Percentiles rank a stretch among this genome's conserved stretches.
These are phyloP conservation scores for Phorcus lineatus DNA, from an alignment of 2,888 invertebrate species.

Conservation along the genomic window DNA sequence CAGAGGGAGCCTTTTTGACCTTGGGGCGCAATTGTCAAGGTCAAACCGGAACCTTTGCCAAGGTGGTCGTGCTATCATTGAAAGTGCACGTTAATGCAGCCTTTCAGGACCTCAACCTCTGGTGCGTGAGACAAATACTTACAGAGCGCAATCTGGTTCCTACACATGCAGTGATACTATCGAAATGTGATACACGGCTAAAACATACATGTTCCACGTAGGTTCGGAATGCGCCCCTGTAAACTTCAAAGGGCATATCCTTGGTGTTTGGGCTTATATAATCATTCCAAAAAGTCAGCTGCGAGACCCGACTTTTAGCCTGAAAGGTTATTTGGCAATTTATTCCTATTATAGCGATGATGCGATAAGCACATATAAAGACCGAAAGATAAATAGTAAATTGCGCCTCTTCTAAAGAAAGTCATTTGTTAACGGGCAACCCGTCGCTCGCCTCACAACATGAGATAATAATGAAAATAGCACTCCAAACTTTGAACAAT, in stretches of 20 bases:
- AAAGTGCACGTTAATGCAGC: not conserved
- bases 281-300: constrained; percentile 15
- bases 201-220: not conserved
- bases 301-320: constrained; percentile 9
- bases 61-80: not conserved
- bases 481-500: not conserved
- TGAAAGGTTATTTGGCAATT: constrained; percentile 10
- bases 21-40: not conserved
- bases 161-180: not conserved
- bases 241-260: constrained; percentile 9
- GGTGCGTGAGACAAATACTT: not conserved
- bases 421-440: not conserved
- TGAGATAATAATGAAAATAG: constrained; percentile 1
- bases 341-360: constrained; percentile 23
- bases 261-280: not conserved
- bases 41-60: not conserved
- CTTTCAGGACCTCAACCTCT: not conserved
- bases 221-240: not conserved
- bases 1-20: not conserved
- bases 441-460: not conserved
- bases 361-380: constrained; percentile 8
- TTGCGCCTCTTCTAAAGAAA: not conserved
- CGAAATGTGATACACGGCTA: not conserved
- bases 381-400: constrained; percentile 14
- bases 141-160: not conserved